Conservation (phyloP, 2,888 invertebrate species). For the Parnassius apollo region DNA sequence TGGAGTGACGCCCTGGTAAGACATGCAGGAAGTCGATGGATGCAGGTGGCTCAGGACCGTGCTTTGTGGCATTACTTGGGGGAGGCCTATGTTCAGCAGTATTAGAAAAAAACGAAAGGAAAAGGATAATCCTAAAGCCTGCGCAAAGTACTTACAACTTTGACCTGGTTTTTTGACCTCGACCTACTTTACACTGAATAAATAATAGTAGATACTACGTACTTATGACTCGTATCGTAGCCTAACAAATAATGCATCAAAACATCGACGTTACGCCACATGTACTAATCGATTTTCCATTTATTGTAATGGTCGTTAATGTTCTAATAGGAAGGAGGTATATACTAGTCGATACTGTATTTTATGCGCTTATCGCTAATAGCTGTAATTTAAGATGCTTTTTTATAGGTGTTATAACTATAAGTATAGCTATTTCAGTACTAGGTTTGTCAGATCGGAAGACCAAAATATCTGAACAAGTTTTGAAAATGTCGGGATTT, state of each 20-base stretch:
- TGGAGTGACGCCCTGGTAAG: too few species aligned
- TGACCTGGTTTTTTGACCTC: constrained; percentile 73
- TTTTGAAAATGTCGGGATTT: too few species aligned
- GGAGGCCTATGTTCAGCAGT: too few species aligned
- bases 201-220: constrained; percentile 24
- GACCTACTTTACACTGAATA: constrained; percentile 33
- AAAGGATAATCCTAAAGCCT: constrained; percentile 41
- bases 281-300: constrained; percentile 20
- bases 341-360: background rate
- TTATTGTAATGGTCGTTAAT: constrained; percentile 1
- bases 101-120: constrained; percentile 45
- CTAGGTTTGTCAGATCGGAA: too few species aligned
- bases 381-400: too few species aligned
- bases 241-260: constrained; percentile 27
- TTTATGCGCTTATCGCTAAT: too few species aligned
- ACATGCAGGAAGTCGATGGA: too few species aligned
- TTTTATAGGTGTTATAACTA: too few species aligned
- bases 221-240: constrained; percentile 31
- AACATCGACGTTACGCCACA: constrained; percentile 23
- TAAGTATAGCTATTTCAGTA: too few species aligned
- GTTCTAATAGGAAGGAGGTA: background rate
- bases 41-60: too few species aligned
- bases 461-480: too few species aligned
- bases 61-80: too few species aligned
- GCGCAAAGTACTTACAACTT: constrained; percentile 56